Evolutionary conservation across 2,113 vertebrate species (phyloP), one percentile per base, ranked within the genome.

Genomic region (Varanus salvator): DNA sequence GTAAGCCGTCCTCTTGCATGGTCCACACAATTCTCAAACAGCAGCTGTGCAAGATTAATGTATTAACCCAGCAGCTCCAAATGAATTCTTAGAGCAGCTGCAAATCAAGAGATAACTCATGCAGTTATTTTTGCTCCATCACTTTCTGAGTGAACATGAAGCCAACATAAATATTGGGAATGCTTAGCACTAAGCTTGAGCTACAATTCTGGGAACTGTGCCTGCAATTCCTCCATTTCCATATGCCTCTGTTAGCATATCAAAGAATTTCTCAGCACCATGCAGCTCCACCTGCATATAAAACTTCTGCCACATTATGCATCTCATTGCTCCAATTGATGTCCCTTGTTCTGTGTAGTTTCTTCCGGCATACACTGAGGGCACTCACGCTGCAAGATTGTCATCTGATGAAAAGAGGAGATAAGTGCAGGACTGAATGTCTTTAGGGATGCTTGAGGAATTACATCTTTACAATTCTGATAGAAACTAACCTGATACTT

Each of bases 91-190:
- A 69, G 19, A 84, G 52, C 66, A 14, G 29, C 31, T 91, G 68
- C 52, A 52, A 89, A 1, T 82, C 72, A 88, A 90, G 88, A 90
- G 3, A 34, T 87, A 92, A 86, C 3, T 48, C 84, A 66, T 60
- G 52, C 52, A 14, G 38, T 86, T 94, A 21, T 44, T 91, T 85
- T 86, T 3, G 64, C 89, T 94, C 34, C 31, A 92, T 0, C 19
- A 74, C 25, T 69, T 92, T 71, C 48, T 69, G 69, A 90, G 34
- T 90, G 89, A 83, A 54, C 69, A 57, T 84, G 90, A 90, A 87
- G 27, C 44, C 11, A 15, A 84, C 80, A 87, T 84, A 11, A 80
- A 25, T 25, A 31, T 71, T 74, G 17, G n/a, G 90, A 87, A n/a
- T 86, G 17, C 27, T 57, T 75, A 64, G 54, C 66, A 57, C 48